These are phyloP conservation scores for Callocephalon fimbriatum DNA, from an alignment of 2,113 vertebrate species.

Conservation along the genomic window DNA sequence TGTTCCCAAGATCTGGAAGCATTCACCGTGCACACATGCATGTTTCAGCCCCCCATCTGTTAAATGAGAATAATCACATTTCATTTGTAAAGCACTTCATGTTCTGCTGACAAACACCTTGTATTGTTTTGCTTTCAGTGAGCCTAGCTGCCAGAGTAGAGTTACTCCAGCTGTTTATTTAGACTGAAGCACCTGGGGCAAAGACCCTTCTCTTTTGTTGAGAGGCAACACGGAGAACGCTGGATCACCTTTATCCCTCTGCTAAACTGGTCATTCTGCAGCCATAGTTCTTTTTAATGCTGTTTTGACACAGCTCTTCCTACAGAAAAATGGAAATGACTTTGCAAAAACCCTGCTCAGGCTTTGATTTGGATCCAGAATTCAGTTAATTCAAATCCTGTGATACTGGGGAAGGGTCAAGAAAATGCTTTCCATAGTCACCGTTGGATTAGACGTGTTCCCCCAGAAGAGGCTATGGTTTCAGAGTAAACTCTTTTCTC, in stretches of 20 bases:
- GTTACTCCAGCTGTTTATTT: not conserved
- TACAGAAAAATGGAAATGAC: not conserved
- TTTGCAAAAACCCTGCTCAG: not conserved
- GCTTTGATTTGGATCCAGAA: not conserved
- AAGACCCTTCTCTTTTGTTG: not conserved
- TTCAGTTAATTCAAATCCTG: not conserved
- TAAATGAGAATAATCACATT: not conserved
- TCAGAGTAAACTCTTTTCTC: constrained; percentile 13
- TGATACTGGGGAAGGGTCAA: not conserved
- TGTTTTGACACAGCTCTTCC: not conserved
- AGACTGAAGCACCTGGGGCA: not conserved
- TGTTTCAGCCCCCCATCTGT: not conserved
- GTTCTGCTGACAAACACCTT: not conserved
- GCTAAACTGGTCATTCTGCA: not conserved
- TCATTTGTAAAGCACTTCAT: not conserved
- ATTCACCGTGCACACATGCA: not conserved
- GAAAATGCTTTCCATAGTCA: not conserved
- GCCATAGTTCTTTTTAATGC: not conserved
- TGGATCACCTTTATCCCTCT: not conserved
- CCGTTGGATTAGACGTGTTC: not conserved
- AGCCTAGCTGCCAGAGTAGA: not conserved
- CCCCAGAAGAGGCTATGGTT: not conserved
- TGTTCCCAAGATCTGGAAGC: not conserved
- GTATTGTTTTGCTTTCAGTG: not conserved
- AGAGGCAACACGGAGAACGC: not conserved